Base-by-base conservation (phyloP, 2,113 vertebrate species). In the Chrysochloris asiatica region DNA sequence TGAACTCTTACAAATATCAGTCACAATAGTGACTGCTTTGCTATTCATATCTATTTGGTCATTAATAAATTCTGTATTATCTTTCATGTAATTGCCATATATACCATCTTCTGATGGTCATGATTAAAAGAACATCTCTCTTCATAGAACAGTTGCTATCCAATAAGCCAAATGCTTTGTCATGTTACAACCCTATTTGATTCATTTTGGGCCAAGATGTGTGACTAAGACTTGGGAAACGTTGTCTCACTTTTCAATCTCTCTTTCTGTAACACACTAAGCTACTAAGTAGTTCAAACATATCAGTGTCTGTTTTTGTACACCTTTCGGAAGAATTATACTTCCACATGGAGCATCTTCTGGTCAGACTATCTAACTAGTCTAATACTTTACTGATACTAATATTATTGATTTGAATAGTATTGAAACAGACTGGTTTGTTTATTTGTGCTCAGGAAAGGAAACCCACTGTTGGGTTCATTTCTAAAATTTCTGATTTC, bases 41-140 rank as follows among this genome's bases (percentile, higher is more conserved):
- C 41, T 65, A 50, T 5, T 86, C 41, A 41, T 84, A 61, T 26
- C 19, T 72, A 22, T 50, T 16, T 79, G 8, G 69, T 75, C 54
- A 82, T 65, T 81, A 91, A 65, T 41, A 88, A 36, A 80, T 41
- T 89, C 26, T 78, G 19, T 50, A 75, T 36, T 83, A 61, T n/a
- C 7, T 75, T 86, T 82, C 19, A 75, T 8, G 75, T 83, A 86
- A 36, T 77, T 52, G 48, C 19, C 17, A 67, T 52, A 90, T 47
- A 69, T 8, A 26, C 19, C 17, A 83, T 10, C 30, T 67, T 67
- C 17, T 56, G 10, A 14, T 3, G 87, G 11, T 88, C 65, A 36
- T 0, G 65, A 72, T 65, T 72, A 80, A 81, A 22, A 76, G 4
- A 3, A 33, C 9, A 73, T 33, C 13, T 83, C 45, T 81, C 43